phyloP scores from a whole-genome alignment of 1,140 invertebrate genomes.

The Luehdorfia chinensis region DNA sequence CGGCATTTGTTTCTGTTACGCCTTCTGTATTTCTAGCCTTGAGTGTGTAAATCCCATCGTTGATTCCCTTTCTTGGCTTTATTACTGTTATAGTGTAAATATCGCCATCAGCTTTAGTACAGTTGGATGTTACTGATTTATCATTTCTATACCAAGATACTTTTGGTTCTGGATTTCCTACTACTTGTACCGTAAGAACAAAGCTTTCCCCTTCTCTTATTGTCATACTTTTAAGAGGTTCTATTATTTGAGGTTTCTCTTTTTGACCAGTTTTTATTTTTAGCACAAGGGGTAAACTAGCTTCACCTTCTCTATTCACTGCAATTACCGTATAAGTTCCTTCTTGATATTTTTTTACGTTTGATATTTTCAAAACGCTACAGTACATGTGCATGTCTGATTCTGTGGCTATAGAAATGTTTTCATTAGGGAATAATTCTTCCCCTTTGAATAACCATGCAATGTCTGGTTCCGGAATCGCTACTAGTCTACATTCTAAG shows the following conservation, averaged over 20 bases:
- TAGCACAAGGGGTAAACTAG: slow-evolving; percentile 87
- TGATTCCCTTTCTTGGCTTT: slow-evolving; percentile 79
- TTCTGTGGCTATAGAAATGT: slow-evolving; percentile 84
- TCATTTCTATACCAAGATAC: slow-evolving; percentile 89
- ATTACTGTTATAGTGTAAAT: slow-evolving; percentile 83
- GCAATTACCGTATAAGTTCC: slow-evolving; percentile 93
- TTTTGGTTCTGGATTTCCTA: slow-evolving; percentile 88
- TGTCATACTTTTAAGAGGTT: slow-evolving; percentile 85
- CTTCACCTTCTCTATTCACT: slow-evolving; percentile 93
- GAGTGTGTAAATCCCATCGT: slow-evolving; percentile 89
- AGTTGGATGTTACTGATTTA: slow-evolving; percentile 79
- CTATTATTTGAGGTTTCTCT: slow-evolving; percentile 88
- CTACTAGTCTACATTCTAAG: slow-evolving; percentile 90
- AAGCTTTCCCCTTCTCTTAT: slow-evolving; percentile 88
- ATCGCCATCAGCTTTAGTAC: slow-evolving; percentile 82
- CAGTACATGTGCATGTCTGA: slow-evolving; percentile 95
- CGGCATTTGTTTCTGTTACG: slow-evolving; percentile 84
- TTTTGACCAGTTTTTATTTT: slow-evolving; percentile 88
- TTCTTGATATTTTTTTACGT: slow-evolving; percentile 88
- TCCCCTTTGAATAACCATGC: slow-evolving; percentile 88
- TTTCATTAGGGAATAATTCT: slow-evolving; percentile 81
- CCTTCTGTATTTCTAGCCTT: slow-evolving; percentile 89
- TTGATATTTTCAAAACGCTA: slow-evolving; percentile 87
- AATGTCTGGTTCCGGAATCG: slow-evolving; percentile 93
- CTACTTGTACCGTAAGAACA: slow-evolving; percentile 86